Evolutionary conservation across 1,140 invertebrate species (phyloP).

Genomic region (Pachyrhynchus sulphureomaculatus): DNA sequence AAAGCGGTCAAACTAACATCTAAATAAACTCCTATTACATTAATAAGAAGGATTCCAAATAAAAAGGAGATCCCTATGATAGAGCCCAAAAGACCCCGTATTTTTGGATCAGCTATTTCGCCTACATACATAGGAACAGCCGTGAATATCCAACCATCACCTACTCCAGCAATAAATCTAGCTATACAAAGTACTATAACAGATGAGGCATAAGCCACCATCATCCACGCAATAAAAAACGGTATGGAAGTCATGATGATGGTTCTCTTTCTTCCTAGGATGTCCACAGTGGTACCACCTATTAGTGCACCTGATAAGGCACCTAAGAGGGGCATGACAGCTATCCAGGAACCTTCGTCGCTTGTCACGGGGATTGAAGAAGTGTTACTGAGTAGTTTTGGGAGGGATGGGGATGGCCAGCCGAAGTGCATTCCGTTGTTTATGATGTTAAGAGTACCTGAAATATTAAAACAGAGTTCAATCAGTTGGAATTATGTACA

Average conservation of each 20-base stretch:
- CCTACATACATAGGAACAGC: conserved; percentile 67
- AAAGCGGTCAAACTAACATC: conserved; percentile 60
- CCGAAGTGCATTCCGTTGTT: conserved; percentile 46
- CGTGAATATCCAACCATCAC: conserved; percentile 66
- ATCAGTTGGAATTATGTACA: conserved; percentile 11
- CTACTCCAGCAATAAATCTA: conserved; percentile 61
- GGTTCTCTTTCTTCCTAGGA: conserved; percentile 67
- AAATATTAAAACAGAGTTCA: too few relatives aligned
- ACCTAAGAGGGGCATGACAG: conserved; percentile 51
- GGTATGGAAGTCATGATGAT: conserved; percentile 63
- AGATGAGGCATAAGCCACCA: conserved; percentile 59
- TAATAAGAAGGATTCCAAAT: conserved; percentile 68
- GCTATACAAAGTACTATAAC: conserved; percentile 56
- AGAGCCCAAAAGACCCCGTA: conserved; percentile 58
- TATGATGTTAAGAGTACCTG: conserved; percentile 42
- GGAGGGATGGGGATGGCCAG: conserved; percentile 45
- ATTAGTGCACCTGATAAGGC: conserved; percentile 55
- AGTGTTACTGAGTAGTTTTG: conserved; percentile 33
- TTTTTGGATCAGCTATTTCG: conserved; percentile 66
- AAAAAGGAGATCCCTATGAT: conserved; percentile 41
- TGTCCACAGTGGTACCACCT: conserved; percentile 51
- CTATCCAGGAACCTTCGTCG: conserved; percentile 66
- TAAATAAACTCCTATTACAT: conserved; percentile 64
- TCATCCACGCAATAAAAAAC: conserved; percentile 65
- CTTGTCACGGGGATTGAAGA: conserved; percentile 54